phyloP scores from a whole-genome alignment of 1,140 invertebrate genomes.

The Hydropsyche tenuis region DNA sequence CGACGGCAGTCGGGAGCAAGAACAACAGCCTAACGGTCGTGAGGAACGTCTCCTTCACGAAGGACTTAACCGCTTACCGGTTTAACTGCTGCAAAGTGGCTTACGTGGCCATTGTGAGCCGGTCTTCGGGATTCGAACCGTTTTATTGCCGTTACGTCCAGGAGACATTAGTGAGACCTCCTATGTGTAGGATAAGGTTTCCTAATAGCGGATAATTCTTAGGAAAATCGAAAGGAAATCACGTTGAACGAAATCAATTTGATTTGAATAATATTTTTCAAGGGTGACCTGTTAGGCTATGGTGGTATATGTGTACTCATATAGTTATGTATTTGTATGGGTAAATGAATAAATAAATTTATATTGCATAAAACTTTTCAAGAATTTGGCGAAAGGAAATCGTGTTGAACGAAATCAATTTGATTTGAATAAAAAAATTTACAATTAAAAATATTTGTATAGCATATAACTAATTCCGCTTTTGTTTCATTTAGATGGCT shows the following conservation, averaged over 20 bases:
- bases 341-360: too few relatives aligned
- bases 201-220: too few relatives aligned
- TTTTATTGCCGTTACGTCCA: slow-evolving; percentile 8
- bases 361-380: too few relatives aligned
- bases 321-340: too few relatives aligned
- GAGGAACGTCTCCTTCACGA: neutral
- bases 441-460: neutral
- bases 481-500: too few relatives aligned
- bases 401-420: neutral
- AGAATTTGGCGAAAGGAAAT: too few relatives aligned
- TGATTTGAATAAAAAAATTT: neutral
- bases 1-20: too few relatives aligned
- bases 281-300: too few relatives aligned
- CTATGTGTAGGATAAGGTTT: neutral
- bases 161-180: neutral
- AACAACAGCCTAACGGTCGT: too few relatives aligned
- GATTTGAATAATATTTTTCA: neutral
- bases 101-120: neutral
- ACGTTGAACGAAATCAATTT: neutral
- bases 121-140: slow-evolving; percentile 7
- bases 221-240: too few relatives aligned
- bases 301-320: too few relatives aligned
- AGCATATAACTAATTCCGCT: too few relatives aligned
- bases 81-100: slow-evolving; percentile 24
- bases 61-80: slow-evolving; percentile 23